phyloP scores from a whole-genome alignment of 2,113 vertebrate species.

The Coracopsis vasa region DNA sequence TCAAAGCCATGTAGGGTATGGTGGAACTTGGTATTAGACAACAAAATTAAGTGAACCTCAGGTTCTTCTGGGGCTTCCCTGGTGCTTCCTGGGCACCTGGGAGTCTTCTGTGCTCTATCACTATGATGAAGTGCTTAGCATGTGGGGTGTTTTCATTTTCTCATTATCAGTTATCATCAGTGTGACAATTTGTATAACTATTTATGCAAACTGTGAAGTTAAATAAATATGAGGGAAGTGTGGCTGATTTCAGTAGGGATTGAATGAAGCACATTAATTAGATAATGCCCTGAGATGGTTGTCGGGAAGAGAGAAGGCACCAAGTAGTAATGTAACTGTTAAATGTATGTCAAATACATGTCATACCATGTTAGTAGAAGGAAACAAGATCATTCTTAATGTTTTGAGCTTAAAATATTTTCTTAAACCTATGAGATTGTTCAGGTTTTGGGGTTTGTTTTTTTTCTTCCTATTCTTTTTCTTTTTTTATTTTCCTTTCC shows the following conservation, averaged over 20 bases:
- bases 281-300: background rate
- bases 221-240: background rate
- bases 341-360: background rate
- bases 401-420: background rate
- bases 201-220: background rate
- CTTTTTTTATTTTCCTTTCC: background rate
- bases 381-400: background rate
- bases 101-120: background rate
- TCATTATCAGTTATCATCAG: fast-evolving
- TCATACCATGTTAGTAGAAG: background rate
- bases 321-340: background rate
- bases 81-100: background rate
- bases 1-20: background rate
- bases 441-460: background rate
- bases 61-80: background rate
- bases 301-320: background rate
- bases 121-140: background rate
- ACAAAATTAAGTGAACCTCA: background rate
- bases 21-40: background rate
- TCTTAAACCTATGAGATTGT: background rate
- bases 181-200: background rate
- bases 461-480: background rate
- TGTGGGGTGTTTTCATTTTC: background rate
- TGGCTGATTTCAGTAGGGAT: background rate
- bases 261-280: background rate